Percentiles rank a stretch among this genome's conserved stretches.
Conservation (phyloP, 2,888 invertebrate species). For the Chloroclystis v-ata region DNA sequence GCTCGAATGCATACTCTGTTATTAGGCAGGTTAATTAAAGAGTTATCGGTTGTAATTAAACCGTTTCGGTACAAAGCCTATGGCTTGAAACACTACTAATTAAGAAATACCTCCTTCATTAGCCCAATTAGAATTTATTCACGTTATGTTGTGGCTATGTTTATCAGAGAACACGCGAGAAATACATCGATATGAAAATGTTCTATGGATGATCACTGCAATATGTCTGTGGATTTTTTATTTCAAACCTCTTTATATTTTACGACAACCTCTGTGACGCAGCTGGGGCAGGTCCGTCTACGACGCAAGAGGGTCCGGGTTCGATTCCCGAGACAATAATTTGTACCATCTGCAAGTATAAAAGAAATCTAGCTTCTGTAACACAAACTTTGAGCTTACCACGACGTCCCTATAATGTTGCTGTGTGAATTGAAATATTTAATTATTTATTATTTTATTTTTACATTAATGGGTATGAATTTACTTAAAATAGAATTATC, state of each 20-base stretch:
- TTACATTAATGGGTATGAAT: neutral
- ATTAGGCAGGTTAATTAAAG: slow-evolving; percentile 77
- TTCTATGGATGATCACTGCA: neutral
- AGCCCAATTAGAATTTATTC: slow-evolving; percentile 69
- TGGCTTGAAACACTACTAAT: slow-evolving; percentile 70
- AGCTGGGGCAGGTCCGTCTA: too few species aligned
- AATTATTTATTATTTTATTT: neutral
- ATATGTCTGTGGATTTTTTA: too few species aligned
- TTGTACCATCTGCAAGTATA: too few species aligned
- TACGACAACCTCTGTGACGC: too few species aligned
- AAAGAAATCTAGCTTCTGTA: too few species aligned
- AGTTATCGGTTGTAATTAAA: slow-evolving; percentile 74
- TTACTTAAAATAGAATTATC: too few species aligned
- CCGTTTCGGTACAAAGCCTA: slow-evolving; percentile 71
- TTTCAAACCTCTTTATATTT: too few species aligned
- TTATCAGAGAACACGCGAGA: slow-evolving; percentile 9
- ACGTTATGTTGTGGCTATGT: slow-evolving; percentile 36
- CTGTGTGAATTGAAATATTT: too few species aligned
- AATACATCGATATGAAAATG: neutral
- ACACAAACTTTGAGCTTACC: too few species aligned
- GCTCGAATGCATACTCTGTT: slow-evolving; percentile 71
- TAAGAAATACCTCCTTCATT: slow-evolving; percentile 75
- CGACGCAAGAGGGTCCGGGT: too few species aligned
- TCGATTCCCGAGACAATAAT: too few species aligned
- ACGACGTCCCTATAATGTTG: too few species aligned